Conservation (phyloP, 2,888 invertebrate genomes). For the Metopia argyrocephala region DNA sequence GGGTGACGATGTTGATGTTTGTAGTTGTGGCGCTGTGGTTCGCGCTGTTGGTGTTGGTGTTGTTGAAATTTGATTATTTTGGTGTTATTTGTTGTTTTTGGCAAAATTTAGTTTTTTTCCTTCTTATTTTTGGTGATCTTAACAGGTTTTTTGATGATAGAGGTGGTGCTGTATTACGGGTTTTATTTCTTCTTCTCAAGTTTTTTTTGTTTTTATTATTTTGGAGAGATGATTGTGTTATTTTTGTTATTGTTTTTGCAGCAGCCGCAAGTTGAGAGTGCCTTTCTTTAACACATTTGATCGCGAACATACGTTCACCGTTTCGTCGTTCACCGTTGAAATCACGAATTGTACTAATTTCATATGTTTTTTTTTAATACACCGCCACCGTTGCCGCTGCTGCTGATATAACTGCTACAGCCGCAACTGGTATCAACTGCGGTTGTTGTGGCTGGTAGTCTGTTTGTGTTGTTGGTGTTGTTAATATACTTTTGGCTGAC, state of each 20-base stretch:
- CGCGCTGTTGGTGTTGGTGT: constrained; percentile 21
- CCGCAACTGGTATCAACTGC: constrained; percentile 50
- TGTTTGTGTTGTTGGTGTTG: constrained; percentile 2
- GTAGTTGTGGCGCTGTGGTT: not conserved
- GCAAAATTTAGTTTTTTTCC: constrained; percentile 44
- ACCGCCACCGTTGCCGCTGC: constrained; percentile 64
- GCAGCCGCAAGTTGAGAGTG: constrained; percentile 61
- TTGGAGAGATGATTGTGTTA: constrained; percentile 43
- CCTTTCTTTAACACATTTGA: constrained; percentile 62
- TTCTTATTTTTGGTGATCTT: constrained; percentile 58
- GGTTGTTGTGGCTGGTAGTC: constrained; percentile 50
- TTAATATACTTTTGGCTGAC: constrained; percentile 7
- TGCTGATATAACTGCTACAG: constrained; percentile 57
- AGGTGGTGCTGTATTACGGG: constrained; percentile 59
- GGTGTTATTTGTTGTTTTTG: constrained; percentile 43
- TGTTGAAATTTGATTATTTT: constrained; percentile 39
- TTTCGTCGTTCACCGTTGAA: constrained; percentile 78
- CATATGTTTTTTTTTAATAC: constrained; percentile 73
- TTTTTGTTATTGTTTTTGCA: constrained; percentile 64
- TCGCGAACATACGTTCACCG: constrained; percentile 65
- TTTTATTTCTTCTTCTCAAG: constrained; percentile 38
- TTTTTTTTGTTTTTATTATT: constrained; percentile 23
- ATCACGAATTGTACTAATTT: constrained; percentile 79
- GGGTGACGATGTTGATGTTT: constrained; percentile 24
- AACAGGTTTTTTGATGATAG: constrained; percentile 59